Percentiles rank a stretch among this genome's conserved stretches.
Evolutionary conservation across 2,888 invertebrate genomes (phyloP).

Genomic region (Laspeyria flexula): DNA sequence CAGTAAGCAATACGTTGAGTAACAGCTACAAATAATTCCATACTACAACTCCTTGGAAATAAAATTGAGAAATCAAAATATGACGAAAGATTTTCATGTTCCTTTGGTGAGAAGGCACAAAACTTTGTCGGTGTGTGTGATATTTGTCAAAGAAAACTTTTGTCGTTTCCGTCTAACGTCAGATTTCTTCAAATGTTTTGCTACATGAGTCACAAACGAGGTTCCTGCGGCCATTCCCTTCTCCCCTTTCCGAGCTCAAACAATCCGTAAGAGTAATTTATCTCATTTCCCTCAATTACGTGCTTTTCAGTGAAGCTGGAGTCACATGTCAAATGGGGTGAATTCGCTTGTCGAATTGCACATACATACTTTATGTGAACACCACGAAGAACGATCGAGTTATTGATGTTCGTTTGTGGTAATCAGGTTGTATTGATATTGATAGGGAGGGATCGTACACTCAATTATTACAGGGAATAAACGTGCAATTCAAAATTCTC

Average conservation of each 20-base stretch:
- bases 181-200: conserved; percentile 39
- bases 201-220: conserved; percentile 35
- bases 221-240: conserved; percentile 21
- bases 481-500: conserved; percentile 7
- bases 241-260: conserved; percentile 58
- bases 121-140: conserved; percentile 22
- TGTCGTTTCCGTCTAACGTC: conserved; percentile 21
- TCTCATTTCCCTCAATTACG: conserved; percentile 81
- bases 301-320: conserved; percentile 66
- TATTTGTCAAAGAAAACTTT: conserved; percentile 38
- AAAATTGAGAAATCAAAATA: conserved; percentile 13
- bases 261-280: conserved; percentile 73
- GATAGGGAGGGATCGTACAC: conserved; percentile 8
- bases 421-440: conserved; percentile 20
- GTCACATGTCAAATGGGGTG: conserved; percentile 73
- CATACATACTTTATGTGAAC: conserved; percentile 57
- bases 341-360: conserved; percentile 53
- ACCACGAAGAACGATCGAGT: conserved; percentile 29
- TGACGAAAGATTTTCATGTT: neutral
- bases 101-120: conserved; percentile 7
- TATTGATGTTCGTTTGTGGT: conserved; percentile 20
- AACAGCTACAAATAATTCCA: conserved; percentile 30
- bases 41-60: conserved; percentile 10
- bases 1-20: conserved; percentile 35
- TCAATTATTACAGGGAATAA: conserved; percentile 18